Percentiles rank a stretch among this genome's conserved stretches.
These are phyloP conservation scores for Lithophane socia DNA, from an alignment of 2,888 invertebrate genomes.

Conservation along the genomic window DNA sequence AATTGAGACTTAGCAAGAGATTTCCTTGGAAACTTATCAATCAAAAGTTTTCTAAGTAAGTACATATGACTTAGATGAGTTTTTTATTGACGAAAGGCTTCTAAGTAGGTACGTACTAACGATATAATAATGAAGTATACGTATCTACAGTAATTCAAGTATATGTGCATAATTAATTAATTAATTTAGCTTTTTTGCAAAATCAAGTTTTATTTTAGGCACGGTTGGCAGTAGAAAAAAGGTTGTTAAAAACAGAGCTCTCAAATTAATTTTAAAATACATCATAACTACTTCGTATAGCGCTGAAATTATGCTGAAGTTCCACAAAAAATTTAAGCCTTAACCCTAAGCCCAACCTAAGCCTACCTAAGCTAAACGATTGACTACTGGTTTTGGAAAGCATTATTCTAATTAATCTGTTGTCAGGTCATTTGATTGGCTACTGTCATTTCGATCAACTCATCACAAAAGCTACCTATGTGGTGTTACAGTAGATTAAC, in stretches of 20 bases:
- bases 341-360: too few relatives aligned
- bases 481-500: not conserved
- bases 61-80: slow-evolving; percentile 17
- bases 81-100: slow-evolving; percentile 6
- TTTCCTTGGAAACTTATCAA: slow-evolving; percentile 43
- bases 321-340: too few relatives aligned
- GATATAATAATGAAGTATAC: not conserved
- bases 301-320: not conserved
- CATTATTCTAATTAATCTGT: slow-evolving; percentile 1
- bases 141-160: too few relatives aligned
- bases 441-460: not conserved
- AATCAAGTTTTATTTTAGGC: slow-evolving; percentile 5
- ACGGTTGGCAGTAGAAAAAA: too few relatives aligned
- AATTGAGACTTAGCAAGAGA: slow-evolving; percentile 34
- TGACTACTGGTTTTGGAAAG: not conserved
- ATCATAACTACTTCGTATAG: not conserved
- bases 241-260: not conserved
- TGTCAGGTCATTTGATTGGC: not conserved
- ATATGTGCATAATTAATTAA: not conserved
- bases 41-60: slow-evolving; percentile 41
- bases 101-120: not conserved
- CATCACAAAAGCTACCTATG: not conserved
- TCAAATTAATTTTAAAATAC: not conserved
- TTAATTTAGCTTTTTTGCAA: not conserved
- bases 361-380: not conserved